Evolutionary conservation across 2,797 vertebrate genomes (phyloP), one percentile per base, ranked within the genome.

Genomic region (Pachyuromys duprasi): DNA sequence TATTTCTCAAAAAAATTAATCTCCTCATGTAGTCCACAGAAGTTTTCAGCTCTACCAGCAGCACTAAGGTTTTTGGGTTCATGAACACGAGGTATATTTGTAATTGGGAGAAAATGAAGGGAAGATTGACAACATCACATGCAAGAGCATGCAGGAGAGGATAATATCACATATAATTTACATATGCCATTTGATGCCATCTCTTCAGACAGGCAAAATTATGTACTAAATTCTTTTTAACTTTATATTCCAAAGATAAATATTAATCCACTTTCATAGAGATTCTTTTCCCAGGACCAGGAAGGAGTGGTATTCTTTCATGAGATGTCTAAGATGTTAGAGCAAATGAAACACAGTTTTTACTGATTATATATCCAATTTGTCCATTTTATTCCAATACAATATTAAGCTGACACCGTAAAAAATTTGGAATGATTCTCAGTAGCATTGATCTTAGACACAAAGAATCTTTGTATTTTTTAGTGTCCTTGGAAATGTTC

Each of bases 371-470:
- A 4, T 67, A 70, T 8, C 39, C 9, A 86, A 8, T 60, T 93
- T 94, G 31, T 83, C 60, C 45, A 22, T 80, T 80, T 45, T 75
- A 28, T 17, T 88, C 14, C 17, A 28, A 49, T n/a, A 39, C 17
- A 89, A 12, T 13, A 53, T 78, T 79, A 89, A 89, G 15, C 17
- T 87, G 42, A 57, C 57, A 14, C 53, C 17, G 83, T 87, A 28
- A 86, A 94, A 60, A 1, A 69, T 82, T 78, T 88, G 42, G 78
- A 53, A 15, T 42, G 5, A 49, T 92, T 94, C n/a, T 90, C n/a
- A 94, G 33, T 13, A 39, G 26, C 28, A 11, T 69, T 95, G 22
- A 2, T 90, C 93, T 96, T 92, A 89, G 53, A 96, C n/a, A 78
- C 5, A 45, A 78, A 69, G 31, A 78, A 60, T 72, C 14, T 91